phyloP scores from a whole-genome alignment of 2,888 invertebrate genomes.

The Andricus curvator region DNA sequence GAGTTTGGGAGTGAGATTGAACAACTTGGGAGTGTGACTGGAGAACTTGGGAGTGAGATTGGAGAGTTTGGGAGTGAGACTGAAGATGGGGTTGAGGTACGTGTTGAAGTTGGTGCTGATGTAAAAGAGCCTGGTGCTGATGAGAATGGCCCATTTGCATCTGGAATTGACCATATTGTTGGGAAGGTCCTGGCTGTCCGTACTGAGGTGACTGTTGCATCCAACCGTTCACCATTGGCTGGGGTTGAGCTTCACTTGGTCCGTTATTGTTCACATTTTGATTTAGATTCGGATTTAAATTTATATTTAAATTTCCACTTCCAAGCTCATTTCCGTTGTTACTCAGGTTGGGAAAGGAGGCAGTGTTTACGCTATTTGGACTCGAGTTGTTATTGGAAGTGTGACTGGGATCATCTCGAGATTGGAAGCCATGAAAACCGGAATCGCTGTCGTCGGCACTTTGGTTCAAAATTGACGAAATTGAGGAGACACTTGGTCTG shows the following conservation, averaged over 20 bases:
- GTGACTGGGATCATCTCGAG: constrained; percentile 73
- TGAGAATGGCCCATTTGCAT: constrained; percentile 60
- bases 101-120: constrained; percentile 55
- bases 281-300: constrained; percentile 42
- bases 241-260: constrained; percentile 56
- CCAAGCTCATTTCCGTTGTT: constrained; percentile 62
- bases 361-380: constrained; percentile 72
- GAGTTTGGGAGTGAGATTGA: constrained; percentile 9
- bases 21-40: constrained; percentile 26
- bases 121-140: constrained; percentile 62
- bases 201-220: constrained; percentile 67
- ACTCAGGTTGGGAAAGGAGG: constrained; percentile 69
- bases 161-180: constrained; percentile 57
- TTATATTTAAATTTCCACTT: constrained; percentile 50
- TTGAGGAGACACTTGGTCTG: constrained; percentile 75
- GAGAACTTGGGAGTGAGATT: constrained; percentile 26
- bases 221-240: constrained; percentile 69
- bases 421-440: constrained; percentile 77
- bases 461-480: constrained; percentile 74
- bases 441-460: constrained; percentile 78
- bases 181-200: constrained; percentile 57
- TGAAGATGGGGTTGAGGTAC: constrained; percentile 44
- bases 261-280: constrained; percentile 48
- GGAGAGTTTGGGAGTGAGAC: not conserved
- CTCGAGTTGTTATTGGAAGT: constrained; percentile 75